Percentiles rank a stretch among this genome's conserved stretches.
phyloP scores from a whole-genome alignment of 92 coral and sea anemone species.

The Plumapathes pennacea region DNA sequence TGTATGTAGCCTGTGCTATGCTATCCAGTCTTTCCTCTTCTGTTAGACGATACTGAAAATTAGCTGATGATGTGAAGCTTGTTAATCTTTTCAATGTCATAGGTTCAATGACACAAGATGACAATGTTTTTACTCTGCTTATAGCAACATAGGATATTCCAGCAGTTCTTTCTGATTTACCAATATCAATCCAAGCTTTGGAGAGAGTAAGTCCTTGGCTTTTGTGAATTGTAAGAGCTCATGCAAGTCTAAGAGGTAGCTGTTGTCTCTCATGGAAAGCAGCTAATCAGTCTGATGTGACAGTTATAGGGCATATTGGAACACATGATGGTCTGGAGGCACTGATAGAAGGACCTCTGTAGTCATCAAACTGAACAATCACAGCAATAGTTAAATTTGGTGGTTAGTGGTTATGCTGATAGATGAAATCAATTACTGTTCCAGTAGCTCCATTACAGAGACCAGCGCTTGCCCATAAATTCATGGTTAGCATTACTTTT shows the following conservation, averaged over 20 bases:
- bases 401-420: constrained; percentile 12
- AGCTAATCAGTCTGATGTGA: constrained; percentile 7
- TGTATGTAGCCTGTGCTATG: constrained; percentile 14
- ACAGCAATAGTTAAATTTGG: constrained; percentile 29
- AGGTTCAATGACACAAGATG: constrained; percentile 27
- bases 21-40: constrained; percentile 49
- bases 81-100: constrained; percentile 37
- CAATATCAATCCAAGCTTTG: constrained; percentile 39
- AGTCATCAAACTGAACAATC: constrained; percentile 22
- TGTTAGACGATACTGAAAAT: constrained; percentile 19
- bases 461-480: constrained; percentile 24
- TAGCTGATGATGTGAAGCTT: constrained; percentile 25
- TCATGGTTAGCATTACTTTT: constrained; percentile 23
- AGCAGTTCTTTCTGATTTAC: constrained; percentile 36
- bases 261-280: constrained; percentile 34
- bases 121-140: constrained; percentile 20
- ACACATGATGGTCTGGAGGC: constrained; percentile 22
- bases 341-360: constrained; percentile 28
- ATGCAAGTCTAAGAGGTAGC: constrained; percentile 31
- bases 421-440: constrained; percentile 10
- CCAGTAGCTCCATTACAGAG: constrained; percentile 17
- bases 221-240: constrained; percentile 42
- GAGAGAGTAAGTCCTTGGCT: constrained; percentile 39
- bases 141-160: constrained; percentile 25
- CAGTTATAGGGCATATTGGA: constrained; percentile 43